Base-by-base conservation (phyloP, 2,113 vertebrate genomes). In the Phyllopteryx taeniolatus region DNA sequence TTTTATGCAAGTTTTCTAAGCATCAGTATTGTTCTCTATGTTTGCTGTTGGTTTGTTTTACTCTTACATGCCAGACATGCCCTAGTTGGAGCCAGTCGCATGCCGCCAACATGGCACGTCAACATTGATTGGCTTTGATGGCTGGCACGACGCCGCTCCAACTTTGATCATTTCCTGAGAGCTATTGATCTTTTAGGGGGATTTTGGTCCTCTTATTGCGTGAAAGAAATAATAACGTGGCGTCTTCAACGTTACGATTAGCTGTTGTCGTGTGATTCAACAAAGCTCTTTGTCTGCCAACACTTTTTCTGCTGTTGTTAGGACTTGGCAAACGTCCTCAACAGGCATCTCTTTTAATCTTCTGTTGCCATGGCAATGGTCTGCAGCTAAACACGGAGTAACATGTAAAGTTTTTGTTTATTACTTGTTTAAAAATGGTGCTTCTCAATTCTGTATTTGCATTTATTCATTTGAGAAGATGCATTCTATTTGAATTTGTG, bases 311-410 rank as follows among this genome's bases (percentile, higher is more conserved):
- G 79, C 73, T 7, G 67, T 64, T 88, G 85, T 83, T 59, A 65
- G 77, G 81, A 89, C 77, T 87, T 88, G 8, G 75, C 71, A 46
- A 63, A 77, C 79, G 75, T 79, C 68, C 83, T 85, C 73, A 43
- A 84, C 88, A 86, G 74, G 83, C 75, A 87, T 92, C 84, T 85
- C 79, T 88, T 82, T 76, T 88, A 80, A 81, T 85, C 83, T 85
- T 88, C 86, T 92, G 90, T 93, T 89, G 86, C 91, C 86, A 92
- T 90, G 83, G 91, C 90, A 90, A 93, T 87, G 69, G 70, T 72
- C 75, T 31, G 80, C 84, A 74, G 82, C 70, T 42, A 75, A 80
- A 85, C 88, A 84, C 82, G 35, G 81, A 79, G 65, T 47, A 70
- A 79, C 70, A 88, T 86, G 82, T 82, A 78, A 90, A 90, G 84